Base-by-base conservation (phyloP, 2,888 invertebrate species). In the Palloptera scutellata region DNA sequence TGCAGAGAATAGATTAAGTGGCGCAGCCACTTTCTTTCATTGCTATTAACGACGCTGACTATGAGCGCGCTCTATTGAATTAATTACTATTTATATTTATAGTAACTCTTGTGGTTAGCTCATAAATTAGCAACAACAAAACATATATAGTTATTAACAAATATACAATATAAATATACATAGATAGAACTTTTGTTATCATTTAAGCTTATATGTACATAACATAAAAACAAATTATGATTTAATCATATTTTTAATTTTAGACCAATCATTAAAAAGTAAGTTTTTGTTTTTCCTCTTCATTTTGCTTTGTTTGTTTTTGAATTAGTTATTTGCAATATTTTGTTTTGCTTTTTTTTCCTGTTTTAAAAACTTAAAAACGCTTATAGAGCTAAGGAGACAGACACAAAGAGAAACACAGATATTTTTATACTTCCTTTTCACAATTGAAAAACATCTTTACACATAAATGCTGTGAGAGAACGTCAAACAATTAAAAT, bases 391-490 rank as follows among this genome's bases (percentile, higher is more conserved):
- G 15, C 48, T 48, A 15, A 48, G 1, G 15, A 48, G 48, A 48
- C n/a, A 48, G 48, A 30, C 30, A 30, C 30, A 30, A 15, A 43
- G 8, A 19, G 45, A 59, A 42, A 59, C 30, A 60, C n/a, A 60
- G n/a, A 60, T 45, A 63, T 10, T 51, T 59, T 19, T 52, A 59
- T 19, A 48, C 30, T 30, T 61, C 30, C 13, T 57, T 51, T 54
- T n/a, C n/a, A 41, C n/a, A 15, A 19, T 30, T 30, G 55, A 51
- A 64, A 64, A 58, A 64, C 52, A 64, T 51, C 52, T 13, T 41
- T 64, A 52, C 64, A 64, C 58, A 51, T 64, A 64, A 64, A 64
- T 59, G 59, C 64, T 53, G 64, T 53, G 43, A 53, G 51, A 51
- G 51, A 52, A 57, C 42, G 20, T 43, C 48, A 4, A 30, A 30